Evolutionary conservation across 2,888 invertebrate genomes (phyloP).

Genomic region (Troglohyphantes excavatus): DNA sequence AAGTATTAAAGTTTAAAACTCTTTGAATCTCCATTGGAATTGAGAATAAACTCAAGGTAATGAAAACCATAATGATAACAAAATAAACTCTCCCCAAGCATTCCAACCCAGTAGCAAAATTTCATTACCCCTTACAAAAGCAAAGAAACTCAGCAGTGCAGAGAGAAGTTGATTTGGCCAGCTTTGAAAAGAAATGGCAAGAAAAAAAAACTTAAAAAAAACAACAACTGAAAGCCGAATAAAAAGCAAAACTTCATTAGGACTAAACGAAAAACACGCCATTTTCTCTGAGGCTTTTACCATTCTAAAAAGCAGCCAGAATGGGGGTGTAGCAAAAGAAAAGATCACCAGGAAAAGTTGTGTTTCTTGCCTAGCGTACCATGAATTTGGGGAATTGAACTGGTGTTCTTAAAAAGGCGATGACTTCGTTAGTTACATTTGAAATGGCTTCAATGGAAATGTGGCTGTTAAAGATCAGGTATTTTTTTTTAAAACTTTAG

Average conservation of each 20-base stretch:
- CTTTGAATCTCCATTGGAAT: too few relatives aligned
- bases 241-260: conserved; percentile 44
- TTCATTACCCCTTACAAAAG: background rate
- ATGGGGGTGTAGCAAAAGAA: conserved; percentile 8
- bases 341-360: conserved; percentile 8
- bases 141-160: background rate
- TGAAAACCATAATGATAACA: background rate
- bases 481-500: background rate
- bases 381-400: conserved; percentile 10
- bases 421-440: background rate
- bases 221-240: background rate
- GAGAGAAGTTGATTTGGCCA: conserved; percentile 21
- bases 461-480: background rate
- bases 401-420: background rate
- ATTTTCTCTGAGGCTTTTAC: conserved; percentile 45
- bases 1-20: too few relatives aligned
- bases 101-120: background rate
- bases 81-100: background rate
- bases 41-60: background rate
- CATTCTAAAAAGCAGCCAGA: conserved; percentile 13
- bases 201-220: background rate
- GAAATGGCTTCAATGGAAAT: background rate
- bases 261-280: conserved; percentile 10
- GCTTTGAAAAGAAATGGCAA: background rate
- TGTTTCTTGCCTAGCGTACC: background rate